Base-by-base conservation (phyloP, 2,797 vertebrate genomes). In the Pelodytes ibericus region DNA sequence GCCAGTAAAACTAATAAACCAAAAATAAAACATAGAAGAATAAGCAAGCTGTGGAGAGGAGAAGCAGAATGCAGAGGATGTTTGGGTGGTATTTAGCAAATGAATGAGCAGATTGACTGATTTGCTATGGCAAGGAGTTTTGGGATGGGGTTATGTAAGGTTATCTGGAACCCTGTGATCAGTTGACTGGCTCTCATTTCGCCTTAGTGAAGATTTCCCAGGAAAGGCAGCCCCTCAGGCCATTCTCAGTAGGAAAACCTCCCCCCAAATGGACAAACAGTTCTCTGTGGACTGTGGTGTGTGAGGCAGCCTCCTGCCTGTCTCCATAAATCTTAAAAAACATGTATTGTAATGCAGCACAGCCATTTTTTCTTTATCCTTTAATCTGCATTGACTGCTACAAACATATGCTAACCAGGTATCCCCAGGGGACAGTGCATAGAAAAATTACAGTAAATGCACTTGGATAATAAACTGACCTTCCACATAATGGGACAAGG, bases 341-440 rank as follows among this genome's bases (percentile, higher is more conserved):
- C 77, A 24, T 31, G 49, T 15, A 49, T 80, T 73, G 25, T 83
- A 63, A 80, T 77, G 72, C 76, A 68, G n/a, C 63, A 72, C 73
- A 68, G 51, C 27, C 29, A 57, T 29, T 49, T 51, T 29, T 77
- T 66, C 74, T 77, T 71, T 64, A 53, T 18, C 27, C 56, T 18
- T 2, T 15, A 29, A 72, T 56, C 56, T 68, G 47, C 76, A 56
- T 57, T 68, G 62, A 67, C 63, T 73, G 49, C 57, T 39, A 62
- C 71, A 73, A 79, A 73, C 76, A 69, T 73, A 73, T 73, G 76
- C 58, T 62, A 79, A 73, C 57, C 62, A 78, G 69, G 63, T 18
- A 66, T 29, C 75, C 58, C 63, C 56, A 56, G 63, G 63, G 53
- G 56, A 66, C 11, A 25, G 59, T 44, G 59, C 59, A 29, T 41